Base-by-base conservation (phyloP, 2,888 invertebrate species). In the Matsumyia berberina region DNA sequence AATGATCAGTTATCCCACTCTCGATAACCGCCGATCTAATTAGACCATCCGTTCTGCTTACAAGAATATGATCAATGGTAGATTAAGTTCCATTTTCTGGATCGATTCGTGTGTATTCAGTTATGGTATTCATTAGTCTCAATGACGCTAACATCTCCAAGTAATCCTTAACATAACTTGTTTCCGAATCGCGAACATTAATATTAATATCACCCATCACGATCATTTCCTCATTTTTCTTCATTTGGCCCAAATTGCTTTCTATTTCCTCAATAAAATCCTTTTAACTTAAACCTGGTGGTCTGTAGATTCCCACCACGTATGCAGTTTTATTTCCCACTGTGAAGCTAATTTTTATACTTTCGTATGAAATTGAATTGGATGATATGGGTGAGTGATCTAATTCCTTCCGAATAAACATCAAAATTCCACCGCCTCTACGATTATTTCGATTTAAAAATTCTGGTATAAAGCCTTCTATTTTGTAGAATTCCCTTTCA, bases 91-190 rank as follows among this genome's bases (percentile, higher is more conserved):
- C 46, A 5, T 24, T 70, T 6, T 12, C 5, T 12, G 57, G 33
- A 44, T 57, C 53, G 11, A 67, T n/a, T 53, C 67, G 11, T 5
- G 57, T 69, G 19, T 33, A 69, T 12, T 69, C 44, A 24, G 42
- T 35, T 9, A 69, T 69, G 33, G 46, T 33, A 9, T 57, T 69
- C 46, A 46, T 35, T 6, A 57, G 15, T 33, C 44, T 33, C 42
- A 44, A n/a, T 31, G 39, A 24, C 6, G 69, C 46, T 46, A 46
- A n/a, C 64, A 64, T 49, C n/a, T 64, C 44, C 37, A 70, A 49
- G 46, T 70, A 70, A 5, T 49, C 46, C 29, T 37, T 58, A 1
- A 33, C 46, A 17, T 57, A 57, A 31, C 9, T 67, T 31, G 39
- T 42, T 7, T 29, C 8, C 17, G 12, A 5, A 24, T 49, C 37